phyloP scores from a whole-genome alignment of 2,797 vertebrate genomes.

The Sphaeramia orbicularis region DNA sequence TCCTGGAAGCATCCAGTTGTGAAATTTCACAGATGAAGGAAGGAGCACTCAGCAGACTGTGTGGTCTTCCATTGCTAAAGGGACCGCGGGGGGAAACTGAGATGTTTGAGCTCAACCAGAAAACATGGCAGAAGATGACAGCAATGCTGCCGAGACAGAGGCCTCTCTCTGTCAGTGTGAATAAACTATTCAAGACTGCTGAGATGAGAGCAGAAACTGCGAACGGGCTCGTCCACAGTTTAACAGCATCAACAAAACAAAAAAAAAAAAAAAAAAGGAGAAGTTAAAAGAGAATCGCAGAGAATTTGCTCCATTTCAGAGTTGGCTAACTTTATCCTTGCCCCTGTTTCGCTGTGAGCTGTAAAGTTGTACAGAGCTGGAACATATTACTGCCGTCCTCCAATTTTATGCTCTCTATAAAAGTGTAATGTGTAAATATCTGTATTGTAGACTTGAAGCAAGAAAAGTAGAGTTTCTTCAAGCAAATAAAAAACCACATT shows the following conservation, averaged over 20 bases:
- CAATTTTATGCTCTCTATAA: not conserved
- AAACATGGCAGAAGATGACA: conserved; percentile 54
- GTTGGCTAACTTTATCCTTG: conserved; percentile 7
- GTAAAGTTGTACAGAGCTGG: not conserved
- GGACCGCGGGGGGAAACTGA: conserved; percentile 11
- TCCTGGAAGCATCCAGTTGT: not conserved
- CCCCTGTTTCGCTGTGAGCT: conserved; percentile 22
- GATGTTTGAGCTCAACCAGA: conserved; percentile 21
- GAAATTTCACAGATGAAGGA: not conserved
- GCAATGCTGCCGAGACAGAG: conserved; percentile 32
- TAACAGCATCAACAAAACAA: conserved; percentile 49
- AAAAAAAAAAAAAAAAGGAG: conserved; percentile 48
- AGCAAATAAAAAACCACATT: not conserved
- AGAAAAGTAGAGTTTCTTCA: conserved; percentile 1
- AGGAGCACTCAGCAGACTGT: not conserved
- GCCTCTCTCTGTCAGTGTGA: conserved; percentile 33
- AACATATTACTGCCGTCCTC: not conserved
- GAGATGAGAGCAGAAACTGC: conserved; percentile 40
- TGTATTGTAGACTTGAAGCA: not conserved
- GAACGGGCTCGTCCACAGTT: conserved; percentile 43
- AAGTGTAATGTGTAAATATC: not conserved
- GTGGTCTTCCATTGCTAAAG: conserved; percentile 21
- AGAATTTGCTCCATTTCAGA: conserved; percentile 36
- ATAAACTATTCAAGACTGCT: conserved; percentile 57
- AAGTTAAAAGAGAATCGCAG: conserved; percentile 13